These are phyloP conservation scores for Lutjanus argentimaculatus DNA, from an alignment of 2,797 vertebrate genomes.

Conservation along the genomic window DNA sequence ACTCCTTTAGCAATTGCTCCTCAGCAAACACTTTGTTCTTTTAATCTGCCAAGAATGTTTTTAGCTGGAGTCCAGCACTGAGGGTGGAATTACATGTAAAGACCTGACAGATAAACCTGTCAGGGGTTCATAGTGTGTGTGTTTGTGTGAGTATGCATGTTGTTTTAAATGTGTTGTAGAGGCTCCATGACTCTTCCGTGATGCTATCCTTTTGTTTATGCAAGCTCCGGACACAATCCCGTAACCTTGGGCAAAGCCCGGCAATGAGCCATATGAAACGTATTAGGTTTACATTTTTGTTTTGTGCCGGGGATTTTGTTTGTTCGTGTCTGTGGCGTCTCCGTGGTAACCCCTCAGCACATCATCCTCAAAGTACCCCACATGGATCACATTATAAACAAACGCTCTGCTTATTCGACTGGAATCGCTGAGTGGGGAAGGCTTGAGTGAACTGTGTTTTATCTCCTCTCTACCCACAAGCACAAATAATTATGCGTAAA, in stretches of 20 bases:
- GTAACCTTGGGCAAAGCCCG: conserved; percentile 71
- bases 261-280: conserved; percentile 81
- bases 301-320: conserved; percentile 78
- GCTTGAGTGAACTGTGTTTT: conserved; percentile 67
- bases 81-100: conserved; percentile 53
- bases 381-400: conserved; percentile 86
- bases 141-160: conserved; percentile 44
- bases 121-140: conserved; percentile 47
- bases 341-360: conserved; percentile 81
- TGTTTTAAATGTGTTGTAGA: conserved; percentile 55
- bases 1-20: conserved; percentile 45
- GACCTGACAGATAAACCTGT: conserved; percentile 66
- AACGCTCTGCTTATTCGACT: conserved; percentile 70
- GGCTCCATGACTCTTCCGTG: conserved; percentile 48
- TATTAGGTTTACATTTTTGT: conserved; percentile 82
- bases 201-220: conserved; percentile 71
- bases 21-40: conserved; percentile 56
- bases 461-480: conserved; percentile 62
- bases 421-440: conserved; percentile 60
- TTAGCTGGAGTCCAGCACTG: conserved; percentile 29
- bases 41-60: conserved; percentile 63
- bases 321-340: conserved; percentile 82
- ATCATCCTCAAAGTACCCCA: conserved; percentile 86
- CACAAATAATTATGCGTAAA: conserved; percentile 67
- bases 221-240: conserved; percentile 61